These are phyloP conservation scores for Cladorhizidae sp. DNA, from an alignment of 37 sponge, comb jelly and placozoan species.

Conservation along the genomic window DNA sequence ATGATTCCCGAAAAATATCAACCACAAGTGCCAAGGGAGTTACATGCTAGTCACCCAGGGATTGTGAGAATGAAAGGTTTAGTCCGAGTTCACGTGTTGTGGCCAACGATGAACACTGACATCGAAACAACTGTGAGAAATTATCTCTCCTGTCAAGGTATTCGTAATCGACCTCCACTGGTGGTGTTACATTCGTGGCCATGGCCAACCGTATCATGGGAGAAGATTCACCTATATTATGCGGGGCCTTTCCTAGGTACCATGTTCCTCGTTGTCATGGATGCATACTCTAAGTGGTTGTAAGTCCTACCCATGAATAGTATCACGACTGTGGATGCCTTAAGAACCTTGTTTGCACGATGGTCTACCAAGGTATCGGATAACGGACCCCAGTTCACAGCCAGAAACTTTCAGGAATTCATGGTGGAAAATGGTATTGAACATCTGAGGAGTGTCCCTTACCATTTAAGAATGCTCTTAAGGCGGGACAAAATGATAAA, in stretches of 20 bases:
- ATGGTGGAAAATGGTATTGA: neutral
- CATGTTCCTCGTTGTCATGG: neutral
- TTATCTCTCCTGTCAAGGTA: neutral
- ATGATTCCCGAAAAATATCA: neutral
- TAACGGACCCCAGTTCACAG: conserved; percentile 3
- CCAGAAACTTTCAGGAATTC: neutral
- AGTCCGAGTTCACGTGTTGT: neutral
- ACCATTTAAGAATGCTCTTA: conserved; percentile 18
- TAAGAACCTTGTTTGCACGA: neutral
- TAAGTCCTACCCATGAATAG: neutral
- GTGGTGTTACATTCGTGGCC: neutral
- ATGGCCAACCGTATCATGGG: neutral
- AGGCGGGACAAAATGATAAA: neutral
- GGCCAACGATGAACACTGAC: neutral
- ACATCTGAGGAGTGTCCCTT: conserved; percentile 1
- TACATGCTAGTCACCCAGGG: neutral
- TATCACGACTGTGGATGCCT: neutral
- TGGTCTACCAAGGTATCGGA: conserved; percentile 11
- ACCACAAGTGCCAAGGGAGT: neutral
- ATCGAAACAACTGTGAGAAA: neutral
- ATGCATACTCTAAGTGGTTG: neutral
- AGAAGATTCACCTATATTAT: neutral
- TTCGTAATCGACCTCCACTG: neutral
- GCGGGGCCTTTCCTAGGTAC: neutral
- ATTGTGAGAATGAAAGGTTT: neutral